phyloP scores from a whole-genome alignment of 2,888 invertebrate genomes.

The Orchesellides sinensis region DNA sequence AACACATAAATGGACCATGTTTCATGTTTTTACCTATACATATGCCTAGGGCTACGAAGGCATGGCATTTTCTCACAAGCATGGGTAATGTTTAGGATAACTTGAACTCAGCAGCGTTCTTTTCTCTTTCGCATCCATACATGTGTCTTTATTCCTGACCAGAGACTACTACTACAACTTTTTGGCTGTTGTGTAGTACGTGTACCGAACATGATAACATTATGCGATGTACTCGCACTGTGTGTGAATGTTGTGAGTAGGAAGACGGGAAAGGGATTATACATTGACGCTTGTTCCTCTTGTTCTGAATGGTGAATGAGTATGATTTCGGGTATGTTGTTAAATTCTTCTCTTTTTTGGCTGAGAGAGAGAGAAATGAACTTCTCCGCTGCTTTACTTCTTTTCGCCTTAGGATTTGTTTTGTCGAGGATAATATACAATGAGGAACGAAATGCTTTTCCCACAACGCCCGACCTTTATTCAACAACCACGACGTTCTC shows the following conservation, averaged over 20 bases:
- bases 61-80: constrained; percentile 23
- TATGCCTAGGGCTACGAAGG: constrained; percentile 20
- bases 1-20: background rate
- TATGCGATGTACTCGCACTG: background rate
- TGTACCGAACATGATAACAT: background rate
- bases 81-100: background rate
- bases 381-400: background rate
- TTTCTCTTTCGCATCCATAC: constrained; percentile 5
- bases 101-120: constrained; percentile 21
- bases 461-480: constrained; percentile 16
- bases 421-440: background rate
- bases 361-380: no score
- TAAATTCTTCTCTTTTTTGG: no score
- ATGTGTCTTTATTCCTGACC: constrained; percentile 28
- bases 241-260: background rate
- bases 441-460: background rate
- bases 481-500: background rate
- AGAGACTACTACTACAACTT: constrained; percentile 29
- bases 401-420: background rate
- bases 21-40: background rate
- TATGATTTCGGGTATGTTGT: background rate
- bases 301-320: background rate
- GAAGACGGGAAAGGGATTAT: background rate
- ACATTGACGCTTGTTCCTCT: background rate
- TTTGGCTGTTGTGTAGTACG: background rate